These are phyloP conservation scores for Coreoperca whiteheadi DNA, from an alignment of 2,113 vertebrate species.

Conservation along the genomic window DNA sequence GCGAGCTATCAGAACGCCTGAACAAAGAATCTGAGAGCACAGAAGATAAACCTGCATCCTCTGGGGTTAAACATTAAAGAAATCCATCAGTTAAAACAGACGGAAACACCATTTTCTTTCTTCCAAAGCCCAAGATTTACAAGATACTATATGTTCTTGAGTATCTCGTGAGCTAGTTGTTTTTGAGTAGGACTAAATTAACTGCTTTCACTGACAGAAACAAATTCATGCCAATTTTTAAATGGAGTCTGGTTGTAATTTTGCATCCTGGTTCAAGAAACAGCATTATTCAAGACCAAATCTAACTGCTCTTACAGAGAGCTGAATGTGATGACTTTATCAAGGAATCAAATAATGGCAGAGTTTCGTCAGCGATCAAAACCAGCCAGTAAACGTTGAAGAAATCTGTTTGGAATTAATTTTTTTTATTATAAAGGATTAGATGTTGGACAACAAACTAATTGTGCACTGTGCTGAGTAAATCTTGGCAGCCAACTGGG, in stretches of 20 bases:
- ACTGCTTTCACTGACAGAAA: neutral
- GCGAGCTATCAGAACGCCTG: constrained; percentile 29
- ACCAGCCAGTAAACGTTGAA: too few relatives aligned
- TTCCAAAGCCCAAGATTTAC: neutral
- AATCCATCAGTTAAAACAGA: neutral
- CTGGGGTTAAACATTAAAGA: constrained; percentile 37
- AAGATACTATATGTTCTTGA: neutral
- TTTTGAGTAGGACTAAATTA: neutral
- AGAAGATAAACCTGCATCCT: constrained; percentile 21
- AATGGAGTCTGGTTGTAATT: neutral
- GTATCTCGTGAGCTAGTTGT: neutral
- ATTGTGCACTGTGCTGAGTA: neutral
- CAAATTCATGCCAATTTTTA: neutral
- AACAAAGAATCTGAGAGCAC: constrained; percentile 45
- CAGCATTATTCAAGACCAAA: neutral
- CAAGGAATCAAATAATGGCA: neutral
- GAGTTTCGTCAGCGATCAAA: neutral
- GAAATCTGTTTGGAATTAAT: neutral
- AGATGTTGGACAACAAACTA: neutral
- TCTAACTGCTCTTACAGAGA: neutral
- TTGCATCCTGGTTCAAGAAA: neutral
- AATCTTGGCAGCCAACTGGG: neutral
- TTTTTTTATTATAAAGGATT: neutral
- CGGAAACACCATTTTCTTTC: neutral
- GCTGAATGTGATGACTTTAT: neutral